Evolutionary conservation across 2,113 vertebrate species (phyloP), one percentile per base, ranked within the genome.

Genomic region (Psilopogon haemacephalus): DNA sequence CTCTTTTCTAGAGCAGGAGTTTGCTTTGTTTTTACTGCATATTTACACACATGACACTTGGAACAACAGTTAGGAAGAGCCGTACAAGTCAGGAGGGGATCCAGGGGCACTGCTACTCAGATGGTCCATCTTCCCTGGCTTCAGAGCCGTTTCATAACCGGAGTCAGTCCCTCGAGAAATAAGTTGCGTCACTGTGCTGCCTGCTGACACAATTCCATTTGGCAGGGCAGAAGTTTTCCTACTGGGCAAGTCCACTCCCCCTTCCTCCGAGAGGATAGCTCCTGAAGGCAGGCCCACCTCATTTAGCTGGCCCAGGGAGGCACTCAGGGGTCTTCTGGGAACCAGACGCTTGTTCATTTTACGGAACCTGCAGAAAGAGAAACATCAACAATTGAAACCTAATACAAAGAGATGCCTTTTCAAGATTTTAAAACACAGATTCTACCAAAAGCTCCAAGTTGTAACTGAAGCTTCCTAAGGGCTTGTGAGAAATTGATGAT

Each of bases 291-390:
- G 95, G 94, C 98, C 98, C 94, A 99, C 98, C 93, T 99, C 98
- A 38, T 98, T 99, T 46, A 98, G 98, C 10, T 98, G 98, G 87
- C 98, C 98, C 72, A 98, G 97, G 71, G 98, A 98, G 88, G 98
- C 98, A 95, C 98, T 98, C 95, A 98, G 94, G 38, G 98, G 97
- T 96, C 98, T 98, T 92, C 99, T 97, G 68, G 98, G 98, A 91
- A 98, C 98, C 59, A 99, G 97, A 35, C 99, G 99, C 86, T 99
- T 99, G 96, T 99, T 99, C 99, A 99, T 99, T 97, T 99, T 99
- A 86, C 99, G 99, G 96, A 99, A 99, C 88, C 99, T 99, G 96
- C 40, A 88, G 15, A 76, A 89, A 86, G 84, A 88, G 46, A 96
- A 95, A 30, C 12, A 30, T 74, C 4, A 27, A 86, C 78, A 68